A percentile compares a stretch with the other conserved stretches of the same genome.
These are phyloP conservation scores for Papilio aristodemus DNA, from an alignment of 1,140 invertebrate species.

Conservation along the genomic window DNA sequence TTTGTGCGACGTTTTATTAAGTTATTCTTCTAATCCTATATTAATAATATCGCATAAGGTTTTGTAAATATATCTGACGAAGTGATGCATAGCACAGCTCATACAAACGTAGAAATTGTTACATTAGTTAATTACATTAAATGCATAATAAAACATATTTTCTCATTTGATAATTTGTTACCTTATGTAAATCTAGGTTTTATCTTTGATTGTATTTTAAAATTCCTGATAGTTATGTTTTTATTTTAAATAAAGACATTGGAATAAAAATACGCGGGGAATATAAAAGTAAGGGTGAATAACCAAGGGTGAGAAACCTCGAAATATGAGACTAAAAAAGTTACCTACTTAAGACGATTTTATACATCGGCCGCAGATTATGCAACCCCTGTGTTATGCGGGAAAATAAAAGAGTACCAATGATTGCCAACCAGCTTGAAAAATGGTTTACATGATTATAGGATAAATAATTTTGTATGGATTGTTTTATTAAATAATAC, in stretches of 20 bases:
- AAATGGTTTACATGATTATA: constrained; percentile 1
- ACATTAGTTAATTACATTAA: not conserved
- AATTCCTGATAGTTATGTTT: not conserved
- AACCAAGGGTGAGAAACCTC: too few species aligned
- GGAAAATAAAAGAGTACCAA: constrained; percentile 2
- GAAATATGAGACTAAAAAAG: not conserved
- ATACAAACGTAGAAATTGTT: constrained; percentile 2
- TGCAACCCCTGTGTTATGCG: not conserved
- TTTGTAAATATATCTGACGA: constrained; percentile 4
- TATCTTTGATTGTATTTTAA: not conserved
- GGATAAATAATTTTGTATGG: not conserved
- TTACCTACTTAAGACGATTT: too few species aligned
- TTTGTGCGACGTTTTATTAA: constrained; percentile 9
- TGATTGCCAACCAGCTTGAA: not conserved
- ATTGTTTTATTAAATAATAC: constrained; percentile 14
- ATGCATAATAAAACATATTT: not conserved
- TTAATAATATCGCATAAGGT: not conserved
- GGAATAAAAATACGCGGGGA: not conserved
- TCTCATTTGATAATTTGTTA: not conserved
- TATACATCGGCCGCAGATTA: not conserved
- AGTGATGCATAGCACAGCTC: not conserved
- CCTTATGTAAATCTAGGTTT: not conserved
- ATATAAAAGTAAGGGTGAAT: not conserved
- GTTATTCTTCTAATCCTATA: not conserved
- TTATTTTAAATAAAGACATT: not conserved